phyloP scores from a whole-genome alignment of 2,797 vertebrate species.

The Pseudocheirus occidentalis region DNA sequence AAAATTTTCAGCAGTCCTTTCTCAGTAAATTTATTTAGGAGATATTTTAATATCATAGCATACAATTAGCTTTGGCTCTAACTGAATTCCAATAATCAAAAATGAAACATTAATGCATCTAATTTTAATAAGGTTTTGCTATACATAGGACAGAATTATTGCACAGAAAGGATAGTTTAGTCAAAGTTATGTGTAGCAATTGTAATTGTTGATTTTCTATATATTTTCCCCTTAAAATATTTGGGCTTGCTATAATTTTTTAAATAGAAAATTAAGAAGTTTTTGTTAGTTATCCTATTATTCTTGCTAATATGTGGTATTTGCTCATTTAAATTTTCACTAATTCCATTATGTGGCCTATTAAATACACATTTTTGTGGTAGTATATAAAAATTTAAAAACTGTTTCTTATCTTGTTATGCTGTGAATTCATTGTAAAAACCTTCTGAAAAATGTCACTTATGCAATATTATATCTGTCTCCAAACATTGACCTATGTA shows the following conservation, averaged over 20 bases:
- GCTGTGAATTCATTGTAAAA: conserved; percentile 1
- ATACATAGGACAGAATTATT: conserved; percentile 6
- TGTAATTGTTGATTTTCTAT: not conserved
- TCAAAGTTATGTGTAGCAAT: conserved; percentile 9
- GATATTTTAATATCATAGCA: conserved; percentile 18
- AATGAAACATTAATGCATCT: not conserved
- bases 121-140: conserved; percentile 23
- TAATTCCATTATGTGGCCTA: conserved; percentile 56
- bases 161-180: conserved; percentile 13
- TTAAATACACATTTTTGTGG: conserved; percentile 64
- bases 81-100: not conserved
- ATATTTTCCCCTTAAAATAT: conserved; percentile 16
- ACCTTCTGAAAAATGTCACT: not conserved
- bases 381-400: conserved; percentile 56
- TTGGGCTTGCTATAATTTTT: conserved; percentile 5
- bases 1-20: conserved; percentile 6
- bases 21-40: not conserved
- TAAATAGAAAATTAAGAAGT: conserved; percentile 46
- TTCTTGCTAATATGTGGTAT: conserved; percentile 50
- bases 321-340: conserved; percentile 63
- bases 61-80: conserved; percentile 31
- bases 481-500: not conserved
- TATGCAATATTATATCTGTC: not conserved
- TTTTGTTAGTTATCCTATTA: conserved; percentile 28
- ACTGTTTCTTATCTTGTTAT: conserved; percentile 32